Evolutionary conservation across 2,113 vertebrate genomes (phyloP).

Genomic region (Geococcyx californianus): DNA sequence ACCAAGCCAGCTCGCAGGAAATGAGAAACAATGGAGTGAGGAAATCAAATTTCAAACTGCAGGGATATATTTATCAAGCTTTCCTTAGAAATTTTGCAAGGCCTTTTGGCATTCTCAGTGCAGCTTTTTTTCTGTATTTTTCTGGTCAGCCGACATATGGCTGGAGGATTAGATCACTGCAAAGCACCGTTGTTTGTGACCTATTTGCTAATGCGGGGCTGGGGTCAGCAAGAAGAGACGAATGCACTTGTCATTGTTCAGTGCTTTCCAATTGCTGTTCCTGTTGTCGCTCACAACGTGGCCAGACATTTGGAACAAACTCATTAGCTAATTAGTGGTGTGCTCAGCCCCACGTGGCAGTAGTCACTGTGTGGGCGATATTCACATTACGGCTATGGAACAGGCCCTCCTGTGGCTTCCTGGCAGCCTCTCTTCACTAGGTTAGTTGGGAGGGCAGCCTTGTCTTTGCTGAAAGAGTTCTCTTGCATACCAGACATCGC

Average conservation of each 20-base stretch:
- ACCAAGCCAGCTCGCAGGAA: slow-evolving; percentile 54
- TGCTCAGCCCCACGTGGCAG: slow-evolving; percentile 9
- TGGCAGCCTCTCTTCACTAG: neutral
- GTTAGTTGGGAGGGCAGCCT: neutral
- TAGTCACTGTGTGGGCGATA: neutral
- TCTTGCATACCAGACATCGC: neutral
- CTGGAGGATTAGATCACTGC: slow-evolving; percentile 52
- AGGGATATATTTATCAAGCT: slow-evolving; percentile 43
- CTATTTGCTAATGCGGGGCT: slow-evolving; percentile 47
- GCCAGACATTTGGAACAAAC: slow-evolving; percentile 45
- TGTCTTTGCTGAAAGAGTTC: neutral
- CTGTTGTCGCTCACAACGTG: neutral
- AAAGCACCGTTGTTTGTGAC: slow-evolving; percentile 44
- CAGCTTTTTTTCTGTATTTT: neutral
- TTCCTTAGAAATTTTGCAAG: slow-evolving; percentile 5
- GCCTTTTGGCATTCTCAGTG: neutral
- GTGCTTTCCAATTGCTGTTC: neutral
- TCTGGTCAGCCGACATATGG: slow-evolving; percentile 46
- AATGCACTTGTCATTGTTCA: neutral
- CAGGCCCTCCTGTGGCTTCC: slow-evolving; percentile 20
- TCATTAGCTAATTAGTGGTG: slow-evolving; percentile 63
- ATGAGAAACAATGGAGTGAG: slow-evolving; percentile 59
- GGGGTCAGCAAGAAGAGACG: slow-evolving; percentile 4
- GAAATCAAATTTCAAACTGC: slow-evolving; percentile 56
- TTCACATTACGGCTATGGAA: neutral